phyloP scores from a whole-genome alignment of 2,797 vertebrate genomes.

The Sorex maritimensis region DNA sequence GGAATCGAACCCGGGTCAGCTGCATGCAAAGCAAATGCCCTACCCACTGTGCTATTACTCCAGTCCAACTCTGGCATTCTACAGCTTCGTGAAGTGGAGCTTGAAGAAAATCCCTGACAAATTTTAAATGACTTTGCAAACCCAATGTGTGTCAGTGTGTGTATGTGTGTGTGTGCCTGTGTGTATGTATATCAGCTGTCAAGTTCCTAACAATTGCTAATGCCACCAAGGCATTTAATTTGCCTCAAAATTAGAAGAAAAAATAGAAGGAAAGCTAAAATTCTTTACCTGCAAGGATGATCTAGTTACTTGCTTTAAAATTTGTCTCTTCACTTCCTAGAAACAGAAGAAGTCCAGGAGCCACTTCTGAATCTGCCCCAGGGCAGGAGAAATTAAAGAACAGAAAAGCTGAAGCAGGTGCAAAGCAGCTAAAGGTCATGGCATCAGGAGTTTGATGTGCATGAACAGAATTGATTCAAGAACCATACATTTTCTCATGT shows the following conservation, averaged over 20 bases:
- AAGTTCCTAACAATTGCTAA: background rate
- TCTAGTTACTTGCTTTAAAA: conserved; percentile 52
- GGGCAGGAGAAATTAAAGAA: background rate
- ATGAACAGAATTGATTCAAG: background rate
- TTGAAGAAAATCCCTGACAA: conserved; percentile 65
- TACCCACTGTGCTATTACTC: background rate
- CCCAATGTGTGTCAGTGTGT: background rate
- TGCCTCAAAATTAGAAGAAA: conserved; percentile 73
- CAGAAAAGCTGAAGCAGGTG: background rate
- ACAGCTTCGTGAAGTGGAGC: conserved; percentile 53
- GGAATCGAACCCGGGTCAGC: no score
- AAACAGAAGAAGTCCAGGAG: background rate
- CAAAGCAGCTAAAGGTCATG: background rate
- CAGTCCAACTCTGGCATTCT: conserved; percentile 52
- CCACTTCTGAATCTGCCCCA: background rate
- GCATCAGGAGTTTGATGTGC: background rate
- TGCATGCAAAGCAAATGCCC: no score
- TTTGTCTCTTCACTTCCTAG: background rate
- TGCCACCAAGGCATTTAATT: conserved; percentile 75
- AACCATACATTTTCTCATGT: background rate
- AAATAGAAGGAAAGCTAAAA: conserved; percentile 65
- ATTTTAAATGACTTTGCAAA: conserved; percentile 61
- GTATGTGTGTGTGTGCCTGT: background rate
- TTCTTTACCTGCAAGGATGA: conserved; percentile 27
- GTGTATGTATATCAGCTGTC: no score